phyloP scores from a whole-genome alignment of 2,888 invertebrate species.

The Drosophila nr. perissopoda region DNA sequence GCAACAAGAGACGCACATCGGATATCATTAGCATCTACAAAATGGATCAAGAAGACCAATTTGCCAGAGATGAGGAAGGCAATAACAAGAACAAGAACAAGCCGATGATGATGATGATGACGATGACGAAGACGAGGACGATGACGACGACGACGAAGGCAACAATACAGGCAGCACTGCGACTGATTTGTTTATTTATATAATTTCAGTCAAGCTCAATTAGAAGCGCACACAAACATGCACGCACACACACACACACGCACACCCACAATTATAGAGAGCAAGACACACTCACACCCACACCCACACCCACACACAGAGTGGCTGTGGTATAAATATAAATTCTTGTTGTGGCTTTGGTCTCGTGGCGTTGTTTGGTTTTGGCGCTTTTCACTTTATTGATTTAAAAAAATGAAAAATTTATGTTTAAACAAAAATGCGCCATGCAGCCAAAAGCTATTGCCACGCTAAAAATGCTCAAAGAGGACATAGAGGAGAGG shows the following conservation, averaged over 20 bases:
- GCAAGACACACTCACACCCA: not conserved
- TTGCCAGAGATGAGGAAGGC: slow-evolving; percentile 42
- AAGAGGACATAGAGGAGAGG: slow-evolving; percentile 20
- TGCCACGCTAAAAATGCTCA: slow-evolving; percentile 16
- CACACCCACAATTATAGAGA: slow-evolving; percentile 14
- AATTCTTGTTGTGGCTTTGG: slow-evolving; percentile 49
- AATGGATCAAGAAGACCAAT: slow-evolving; percentile 31
- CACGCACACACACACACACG: slow-evolving; percentile 8
- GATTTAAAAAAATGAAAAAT: slow-evolving; percentile 80
- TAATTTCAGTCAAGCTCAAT: slow-evolving; percentile 79
- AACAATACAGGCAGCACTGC: slow-evolving; percentile 43
- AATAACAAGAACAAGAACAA: slow-evolving; percentile 4
- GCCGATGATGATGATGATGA: slow-evolving; percentile 31
- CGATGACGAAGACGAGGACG: slow-evolving; percentile 26
- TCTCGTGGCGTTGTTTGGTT: slow-evolving; percentile 74
- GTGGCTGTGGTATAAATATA: slow-evolving; percentile 61
- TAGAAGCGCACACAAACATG: slow-evolving; percentile 55
- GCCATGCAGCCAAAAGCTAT: slow-evolving; percentile 56
- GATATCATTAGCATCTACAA: slow-evolving; percentile 30
- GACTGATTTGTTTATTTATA: slow-evolving; percentile 72
- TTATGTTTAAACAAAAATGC: slow-evolving; percentile 79
- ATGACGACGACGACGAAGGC: slow-evolving; percentile 28
- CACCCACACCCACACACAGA: not conserved
- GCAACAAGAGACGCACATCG: slow-evolving; percentile 50
- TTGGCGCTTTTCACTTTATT: slow-evolving; percentile 73